A percentile compares a stretch with the other conserved stretches of the same genome.
Conservation (phyloP, 2,888 invertebrate species). For the Hoplodrina ambigua region DNA sequence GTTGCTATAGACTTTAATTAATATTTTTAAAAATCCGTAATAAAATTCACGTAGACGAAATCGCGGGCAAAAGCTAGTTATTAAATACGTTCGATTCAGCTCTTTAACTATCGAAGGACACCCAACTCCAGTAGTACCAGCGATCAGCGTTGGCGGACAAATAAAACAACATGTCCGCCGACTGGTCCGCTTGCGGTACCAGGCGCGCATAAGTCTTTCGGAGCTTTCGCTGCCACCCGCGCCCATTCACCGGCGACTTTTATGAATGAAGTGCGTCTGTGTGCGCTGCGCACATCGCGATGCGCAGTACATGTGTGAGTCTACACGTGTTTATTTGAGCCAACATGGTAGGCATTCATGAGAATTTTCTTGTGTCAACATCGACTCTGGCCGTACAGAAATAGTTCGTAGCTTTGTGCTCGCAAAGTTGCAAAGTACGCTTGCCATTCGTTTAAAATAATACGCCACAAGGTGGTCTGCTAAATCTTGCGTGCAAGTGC, state of each 20-base stretch:
- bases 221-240: conserved; percentile 79
- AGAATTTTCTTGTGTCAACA: conserved; percentile 90
- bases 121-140: conserved; percentile 13
- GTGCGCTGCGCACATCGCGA: conserved; percentile 71
- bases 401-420: conserved; percentile 86
- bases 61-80: too few relatives aligned
- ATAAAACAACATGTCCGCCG: conserved; percentile 85
- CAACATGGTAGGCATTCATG: conserved; percentile 88
- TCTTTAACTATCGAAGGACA: conserved; percentile 23
- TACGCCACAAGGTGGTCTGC: conserved; percentile 42
- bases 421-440: conserved; percentile 78
- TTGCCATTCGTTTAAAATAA: conserved; percentile 59
- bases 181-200: conserved; percentile 81
- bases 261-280: conserved; percentile 79
- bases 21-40: too few relatives aligned
- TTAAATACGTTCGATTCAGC: neutral
- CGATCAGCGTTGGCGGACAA: conserved; percentile 67
- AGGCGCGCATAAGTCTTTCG: conserved; percentile 79
- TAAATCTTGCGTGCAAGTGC: conserved; percentile 41
- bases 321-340: conserved; percentile 86
- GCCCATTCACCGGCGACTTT: conserved; percentile 79
- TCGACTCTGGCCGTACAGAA: conserved; percentile 83
- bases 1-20: too few relatives aligned
- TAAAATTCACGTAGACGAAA: too few relatives aligned
- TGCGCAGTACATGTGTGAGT: conserved; percentile 66